Conservation (phyloP, 2,797 vertebrate genomes). For the Amniataba percoides region DNA sequence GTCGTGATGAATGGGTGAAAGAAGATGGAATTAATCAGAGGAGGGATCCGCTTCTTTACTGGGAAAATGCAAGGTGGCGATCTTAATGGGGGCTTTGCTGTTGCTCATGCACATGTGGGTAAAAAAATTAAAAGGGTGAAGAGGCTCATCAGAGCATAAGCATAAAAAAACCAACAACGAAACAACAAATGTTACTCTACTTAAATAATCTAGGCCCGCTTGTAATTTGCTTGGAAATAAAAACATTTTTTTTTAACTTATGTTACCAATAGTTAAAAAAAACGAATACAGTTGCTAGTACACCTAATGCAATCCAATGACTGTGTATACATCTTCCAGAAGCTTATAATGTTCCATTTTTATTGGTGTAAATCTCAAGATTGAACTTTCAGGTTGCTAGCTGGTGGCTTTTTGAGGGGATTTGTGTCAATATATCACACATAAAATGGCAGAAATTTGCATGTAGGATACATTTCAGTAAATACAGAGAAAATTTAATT, state of each 20-base stretch:
- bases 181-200: too few relatives aligned
- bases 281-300: too few relatives aligned
- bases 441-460: not conserved
- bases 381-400: not conserved
- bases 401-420: not conserved
- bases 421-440: not conserved
- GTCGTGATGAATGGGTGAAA: slow-evolving; percentile 64
- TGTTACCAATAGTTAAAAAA: too few relatives aligned
- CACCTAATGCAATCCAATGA: too few relatives aligned
- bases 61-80: slow-evolving; percentile 29
- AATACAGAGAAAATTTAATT: not conserved
- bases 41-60: slow-evolving; percentile 32
- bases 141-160: not conserved
- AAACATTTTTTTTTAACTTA: too few relatives aligned
- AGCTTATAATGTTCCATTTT: not conserved
- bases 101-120: slow-evolving; percentile 1
- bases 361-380: not conserved
- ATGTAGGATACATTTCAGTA: not conserved
- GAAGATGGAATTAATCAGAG: slow-evolving; percentile 60
- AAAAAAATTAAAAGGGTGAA: not conserved
- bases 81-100: slow-evolving; percentile 10
- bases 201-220: too few relatives aligned
- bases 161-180: not conserved
- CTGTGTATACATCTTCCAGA: not conserved
- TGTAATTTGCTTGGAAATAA: too few relatives aligned